Conservation (phyloP, 64 coral and sea anemone genomes). For the Montipora sp. region DNA sequence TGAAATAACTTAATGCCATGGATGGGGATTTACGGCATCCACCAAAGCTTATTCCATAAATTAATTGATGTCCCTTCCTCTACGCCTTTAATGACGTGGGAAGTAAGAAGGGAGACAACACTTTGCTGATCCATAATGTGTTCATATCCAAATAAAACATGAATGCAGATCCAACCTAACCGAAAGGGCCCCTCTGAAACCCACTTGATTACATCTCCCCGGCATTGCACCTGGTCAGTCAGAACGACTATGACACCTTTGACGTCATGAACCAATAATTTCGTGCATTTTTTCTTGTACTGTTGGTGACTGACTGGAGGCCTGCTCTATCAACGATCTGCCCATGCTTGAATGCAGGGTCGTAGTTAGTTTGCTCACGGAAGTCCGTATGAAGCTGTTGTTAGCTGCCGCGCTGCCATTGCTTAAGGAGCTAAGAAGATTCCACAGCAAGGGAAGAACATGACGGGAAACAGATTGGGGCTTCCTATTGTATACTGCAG, state of each 20-base stretch:
- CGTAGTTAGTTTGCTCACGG: conserved; percentile 50
- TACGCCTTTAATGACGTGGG: background rate
- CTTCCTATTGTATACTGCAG: conserved; percentile 79
- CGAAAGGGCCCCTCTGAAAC: background rate
- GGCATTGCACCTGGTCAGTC: background rate
- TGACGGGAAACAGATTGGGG: conserved; percentile 76
- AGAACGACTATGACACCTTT: background rate
- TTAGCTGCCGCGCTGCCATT: conserved; percentile 73
- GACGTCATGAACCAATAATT: conserved; percentile 49
- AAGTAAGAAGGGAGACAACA: too few relatives aligned
- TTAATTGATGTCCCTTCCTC: background rate
- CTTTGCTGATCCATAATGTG: too few relatives aligned
- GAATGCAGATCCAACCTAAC: background rate
- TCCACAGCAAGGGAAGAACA: conserved; percentile 90
- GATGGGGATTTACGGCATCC: too few relatives aligned
- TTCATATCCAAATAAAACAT: background rate
- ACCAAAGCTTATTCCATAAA: too few relatives aligned
- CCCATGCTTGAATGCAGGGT: conserved; percentile 90
- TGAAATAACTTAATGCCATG: background rate
- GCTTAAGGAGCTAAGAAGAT: conserved; percentile 70
- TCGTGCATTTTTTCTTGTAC: conserved; percentile 83
- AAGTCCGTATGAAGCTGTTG: conserved; percentile 59
- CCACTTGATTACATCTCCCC: background rate
- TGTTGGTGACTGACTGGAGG: conserved; percentile 77
- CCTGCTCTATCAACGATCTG: conserved; percentile 69